Percentiles rank a stretch among this genome's conserved stretches.
Conservation (phyloP, 1,140 invertebrate genomes). For the Heliconius eleuchia region DNA sequence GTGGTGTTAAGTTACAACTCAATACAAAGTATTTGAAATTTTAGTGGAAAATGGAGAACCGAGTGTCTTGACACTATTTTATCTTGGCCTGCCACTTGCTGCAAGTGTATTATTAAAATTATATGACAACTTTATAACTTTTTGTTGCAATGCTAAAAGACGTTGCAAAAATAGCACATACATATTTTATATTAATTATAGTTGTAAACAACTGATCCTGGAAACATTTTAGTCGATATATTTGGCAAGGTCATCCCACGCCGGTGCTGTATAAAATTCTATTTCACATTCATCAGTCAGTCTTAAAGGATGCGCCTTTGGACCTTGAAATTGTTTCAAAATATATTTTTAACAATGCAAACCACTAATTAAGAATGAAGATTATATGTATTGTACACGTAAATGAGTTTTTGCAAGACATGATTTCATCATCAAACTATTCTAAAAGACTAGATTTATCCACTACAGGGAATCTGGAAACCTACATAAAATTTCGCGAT, state of each 20-base stretch:
- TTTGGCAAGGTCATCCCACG: background rate
- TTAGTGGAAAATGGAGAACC: too few species aligned
- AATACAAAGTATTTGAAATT: too few species aligned
- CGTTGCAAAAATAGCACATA: background rate
- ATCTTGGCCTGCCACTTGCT: too few species aligned
- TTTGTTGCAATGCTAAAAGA: background rate
- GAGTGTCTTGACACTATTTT: too few species aligned
- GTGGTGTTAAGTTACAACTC: too few species aligned
- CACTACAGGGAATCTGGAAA: too few species aligned
- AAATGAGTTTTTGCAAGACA: too few species aligned
- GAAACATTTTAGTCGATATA: background rate
- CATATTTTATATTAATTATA: background rate
- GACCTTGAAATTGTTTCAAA: slow-evolving; percentile 7
- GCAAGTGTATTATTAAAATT: too few species aligned
- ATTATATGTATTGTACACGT: background rate
- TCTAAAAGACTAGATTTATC: too few species aligned
- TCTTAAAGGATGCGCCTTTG: slow-evolving; percentile 2
- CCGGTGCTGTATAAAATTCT: background rate
- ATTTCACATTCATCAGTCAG: background rate
- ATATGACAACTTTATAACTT: too few species aligned
- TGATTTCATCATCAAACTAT: too few species aligned
- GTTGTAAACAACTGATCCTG: background rate
- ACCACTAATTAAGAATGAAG: slow-evolving; percentile 14
- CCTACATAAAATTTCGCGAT: too few species aligned
- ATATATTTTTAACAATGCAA: slow-evolving; percentile 4